Conservation (phyloP, 1,140 invertebrate species). For the Coenobita brevimanus region DNA sequence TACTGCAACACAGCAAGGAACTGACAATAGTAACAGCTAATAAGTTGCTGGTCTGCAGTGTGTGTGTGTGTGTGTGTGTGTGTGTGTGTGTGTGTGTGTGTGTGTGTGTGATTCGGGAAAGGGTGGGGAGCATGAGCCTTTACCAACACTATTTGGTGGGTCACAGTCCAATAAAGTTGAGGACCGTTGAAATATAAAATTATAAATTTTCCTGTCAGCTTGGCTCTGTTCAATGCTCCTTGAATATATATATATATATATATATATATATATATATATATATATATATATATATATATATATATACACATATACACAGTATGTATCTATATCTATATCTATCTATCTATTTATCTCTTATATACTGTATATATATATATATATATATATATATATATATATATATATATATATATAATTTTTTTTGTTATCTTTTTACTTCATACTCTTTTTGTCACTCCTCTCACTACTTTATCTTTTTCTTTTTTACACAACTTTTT, state of each 20-base stretch:
- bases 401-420: not conserved
- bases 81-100: not conserved
- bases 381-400: not conserved
- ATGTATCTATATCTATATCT: not conserved
- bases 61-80: conserved; percentile 16
- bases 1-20: too few species aligned
- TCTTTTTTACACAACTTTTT: not conserved
- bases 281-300: not conserved
- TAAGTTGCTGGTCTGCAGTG: not conserved
- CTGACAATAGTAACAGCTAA: too few species aligned
- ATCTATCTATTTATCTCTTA: not conserved
- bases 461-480: not conserved
- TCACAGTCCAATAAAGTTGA: not conserved
- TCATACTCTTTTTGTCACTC: not conserved
- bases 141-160: too few species aligned
- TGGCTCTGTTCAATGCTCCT: not conserved
- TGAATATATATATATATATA: not conserved
- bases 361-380: not conserved
- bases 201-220: not conserved
- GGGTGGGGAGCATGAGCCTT: too few species aligned
- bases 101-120: not conserved
- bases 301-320: not conserved
- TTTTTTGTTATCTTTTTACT: too few species aligned
- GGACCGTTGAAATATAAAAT: not conserved
- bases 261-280: not conserved